phyloP scores from a whole-genome alignment of 2,797 vertebrate species.

The Geotrypetes seraphini region DNA sequence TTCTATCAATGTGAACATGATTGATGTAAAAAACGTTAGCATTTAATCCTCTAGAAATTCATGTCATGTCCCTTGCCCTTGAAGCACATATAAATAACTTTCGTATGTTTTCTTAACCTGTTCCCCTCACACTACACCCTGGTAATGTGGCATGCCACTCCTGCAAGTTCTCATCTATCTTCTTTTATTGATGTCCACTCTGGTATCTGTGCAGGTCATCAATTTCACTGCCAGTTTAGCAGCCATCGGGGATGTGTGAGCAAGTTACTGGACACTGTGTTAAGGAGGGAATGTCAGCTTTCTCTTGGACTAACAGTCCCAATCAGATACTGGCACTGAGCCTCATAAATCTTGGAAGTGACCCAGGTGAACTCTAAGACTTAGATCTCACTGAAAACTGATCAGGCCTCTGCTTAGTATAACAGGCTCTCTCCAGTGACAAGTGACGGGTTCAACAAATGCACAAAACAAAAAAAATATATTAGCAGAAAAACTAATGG shows the following conservation, averaged over 20 bases:
- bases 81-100: conserved; percentile 86
- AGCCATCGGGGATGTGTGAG: conserved; percentile 50
- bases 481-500: conserved; percentile 76
- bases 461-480: conserved; percentile 61
- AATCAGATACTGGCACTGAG: conserved; percentile 48
- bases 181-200: conserved; percentile 67
- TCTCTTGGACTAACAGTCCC: conserved; percentile 39
- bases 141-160: conserved; percentile 56
- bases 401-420: conserved; percentile 67
- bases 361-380: conserved; percentile 65
- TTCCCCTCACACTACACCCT: conserved; percentile 51
- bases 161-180: conserved; percentile 64
- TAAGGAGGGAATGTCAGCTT: conserved; percentile 31
- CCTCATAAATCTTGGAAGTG: conserved; percentile 65
- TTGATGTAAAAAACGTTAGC: conserved; percentile 34
- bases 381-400: conserved; percentile 60
- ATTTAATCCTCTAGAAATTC: conserved; percentile 50
- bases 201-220: conserved; percentile 65
- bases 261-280: conserved; percentile 52
- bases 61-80: conserved; percentile 78
- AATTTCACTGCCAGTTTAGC: conserved; percentile 59
- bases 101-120: conserved; percentile 84
- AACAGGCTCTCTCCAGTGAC: conserved; percentile 56
- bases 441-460: conserved; percentile 65
- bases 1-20: conserved; percentile 18